phyloP scores from a whole-genome alignment of 2,888 invertebrate genomes.

The Seira musarum region DNA sequence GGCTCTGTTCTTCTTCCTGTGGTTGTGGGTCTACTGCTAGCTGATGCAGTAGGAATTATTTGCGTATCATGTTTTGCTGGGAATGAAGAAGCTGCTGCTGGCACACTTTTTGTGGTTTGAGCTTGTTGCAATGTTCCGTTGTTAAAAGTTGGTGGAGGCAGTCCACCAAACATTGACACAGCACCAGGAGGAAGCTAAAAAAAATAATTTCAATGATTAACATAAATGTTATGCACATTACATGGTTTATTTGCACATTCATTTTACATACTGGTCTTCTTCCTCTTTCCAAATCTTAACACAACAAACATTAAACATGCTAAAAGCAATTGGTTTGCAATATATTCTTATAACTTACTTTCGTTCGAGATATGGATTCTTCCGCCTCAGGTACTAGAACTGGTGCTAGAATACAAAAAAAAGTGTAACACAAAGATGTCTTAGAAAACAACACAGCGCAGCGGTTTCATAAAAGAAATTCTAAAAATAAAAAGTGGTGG shows the following conservation, averaged over 20 bases:
- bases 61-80: conserved; percentile 28
- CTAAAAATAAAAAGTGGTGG: conserved; percentile 48
- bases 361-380: conserved; percentile 23
- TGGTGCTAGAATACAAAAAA: neutral
- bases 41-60: conserved; percentile 16
- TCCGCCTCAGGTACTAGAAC: conserved; percentile 29
- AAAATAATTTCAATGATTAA: neutral
- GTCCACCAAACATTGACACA: conserved; percentile 76
- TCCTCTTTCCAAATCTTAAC: too few species aligned
- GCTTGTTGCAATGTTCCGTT: conserved; percentile 24
- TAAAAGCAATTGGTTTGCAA: too few species aligned
- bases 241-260: too few species aligned
- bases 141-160: conserved; percentile 48
- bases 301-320: neutral
- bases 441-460: too few species aligned
- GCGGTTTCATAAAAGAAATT: conserved; percentile 12
- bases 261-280: neutral
- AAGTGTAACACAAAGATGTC: neutral
- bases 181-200: conserved; percentile 78
- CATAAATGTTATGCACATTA: neutral
- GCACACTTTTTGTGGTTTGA: conserved; percentile 27
- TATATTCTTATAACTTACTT: conserved; percentile 48
- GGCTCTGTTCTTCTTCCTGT: conserved; percentile 7
- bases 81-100: neutral
- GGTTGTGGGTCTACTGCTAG: conserved; percentile 15